Evolutionary conservation across 2,113 vertebrate genomes (phyloP).

Genomic region (Burhinus oedicnemus): DNA sequence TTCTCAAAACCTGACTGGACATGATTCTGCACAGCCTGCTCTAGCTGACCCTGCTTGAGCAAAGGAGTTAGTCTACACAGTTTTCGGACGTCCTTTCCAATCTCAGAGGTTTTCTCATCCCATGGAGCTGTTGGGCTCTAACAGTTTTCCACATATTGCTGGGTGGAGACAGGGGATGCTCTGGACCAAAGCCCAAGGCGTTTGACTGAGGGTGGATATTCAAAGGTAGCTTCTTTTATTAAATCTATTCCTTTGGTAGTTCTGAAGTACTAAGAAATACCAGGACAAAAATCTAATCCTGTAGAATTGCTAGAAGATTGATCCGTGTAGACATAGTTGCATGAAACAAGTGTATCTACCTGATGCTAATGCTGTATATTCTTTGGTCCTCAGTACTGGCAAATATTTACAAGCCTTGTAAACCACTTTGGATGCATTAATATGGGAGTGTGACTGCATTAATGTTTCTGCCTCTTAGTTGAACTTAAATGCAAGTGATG

Average conservation of each 20-base stretch:
- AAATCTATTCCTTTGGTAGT: neutral
- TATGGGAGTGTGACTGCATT: neutral
- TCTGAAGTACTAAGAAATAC: neutral
- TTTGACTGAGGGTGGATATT: neutral
- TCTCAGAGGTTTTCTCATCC: neutral
- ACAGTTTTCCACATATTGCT: neutral
- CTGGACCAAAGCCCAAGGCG: neutral
- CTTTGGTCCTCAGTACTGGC: neutral
- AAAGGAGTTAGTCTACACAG: neutral
- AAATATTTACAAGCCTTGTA: neutral
- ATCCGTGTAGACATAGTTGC: neutral
- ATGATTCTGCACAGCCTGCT: neutral
- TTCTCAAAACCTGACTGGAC: neutral
- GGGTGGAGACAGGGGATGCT: neutral
- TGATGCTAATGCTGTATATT: neutral
- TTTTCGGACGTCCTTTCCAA: neutral
- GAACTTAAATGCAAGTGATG: neutral
- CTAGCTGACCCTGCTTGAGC: neutral
- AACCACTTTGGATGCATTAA: neutral
- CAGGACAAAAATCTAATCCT: neutral
- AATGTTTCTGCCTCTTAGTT: neutral
- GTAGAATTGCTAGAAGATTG: neutral
- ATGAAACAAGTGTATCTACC: neutral
- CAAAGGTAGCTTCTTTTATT: neutral
- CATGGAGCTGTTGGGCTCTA: neutral